Evolutionary conservation across 2,113 vertebrate species (phyloP), one percentile per base, ranked within the genome.

Genomic region (Poecilia latipinna): DNA sequence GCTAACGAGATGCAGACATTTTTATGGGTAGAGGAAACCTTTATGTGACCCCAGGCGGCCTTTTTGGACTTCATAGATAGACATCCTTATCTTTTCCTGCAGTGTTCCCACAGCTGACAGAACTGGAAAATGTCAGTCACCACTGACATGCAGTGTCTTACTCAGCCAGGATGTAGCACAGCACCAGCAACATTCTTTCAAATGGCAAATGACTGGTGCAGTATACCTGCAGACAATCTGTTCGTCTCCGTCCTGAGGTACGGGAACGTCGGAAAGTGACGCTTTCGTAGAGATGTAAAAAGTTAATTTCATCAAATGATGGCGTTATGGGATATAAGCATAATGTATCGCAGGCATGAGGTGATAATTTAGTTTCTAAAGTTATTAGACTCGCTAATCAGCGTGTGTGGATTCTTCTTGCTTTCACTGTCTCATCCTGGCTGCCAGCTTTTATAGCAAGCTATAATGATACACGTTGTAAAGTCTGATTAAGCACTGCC

Each of bases 381-480:
- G 88, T 71, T 83, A 90, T 89, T 90, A 42, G 22, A 85, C 79
- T 93, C 92, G 85, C 94, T 80, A 76, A 93, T 94, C 87, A 82
- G 92, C 85, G 72, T 89, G 86, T 28, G 89, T 94, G 91, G 93
- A 94, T 94, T 95, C 92, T 92, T 94, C 90, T 91, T 94, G 94
- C 92, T 95, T 95, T 72, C 92, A 94, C 93, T 93, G 94, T 95
- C 95, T 94, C 94, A 94, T 92, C 92, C 91, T 90, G 91, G 92
- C 90, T 86, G 69, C 91, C 90, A 92, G 95, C 95, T 95, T 96
- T 95, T 95, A 96, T 89, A 94, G 95, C 90, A 85, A 89, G 93
- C 95, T 93, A 93, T 96, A 97, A 97, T 96, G 95, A 95, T 94
- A 96, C 95, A 96, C 90, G 75, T 90, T 95, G 93, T 94, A 96